Evolutionary conservation across 2,797 vertebrate genomes (phyloP), one percentile per base, ranked within the genome.

Genomic region (Euthynnus affinis): DNA sequence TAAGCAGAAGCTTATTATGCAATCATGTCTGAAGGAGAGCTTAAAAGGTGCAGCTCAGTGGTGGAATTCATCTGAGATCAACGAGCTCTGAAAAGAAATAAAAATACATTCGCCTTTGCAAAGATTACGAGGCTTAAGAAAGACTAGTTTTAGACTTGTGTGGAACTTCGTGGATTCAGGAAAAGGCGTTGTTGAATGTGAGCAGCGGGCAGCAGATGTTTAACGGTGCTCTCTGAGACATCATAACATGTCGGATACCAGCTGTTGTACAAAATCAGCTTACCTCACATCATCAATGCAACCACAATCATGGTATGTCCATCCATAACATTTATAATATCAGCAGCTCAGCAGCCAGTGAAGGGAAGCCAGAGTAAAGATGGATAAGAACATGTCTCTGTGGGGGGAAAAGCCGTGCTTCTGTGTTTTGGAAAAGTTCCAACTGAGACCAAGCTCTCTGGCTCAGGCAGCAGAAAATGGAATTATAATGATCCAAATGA

Each of bases 401-500:
- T 22, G 13, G 27, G 27, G 14, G 14, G 14, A 15, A 60, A 23
- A 18, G 3, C 5, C 4, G 20, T 3, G 6, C 29, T 9, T 14
- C 22, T 42, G 15, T 4, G 3, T 56, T n/a, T 9, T 56, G 34
- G 22, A 27, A 57, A n/a, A 5, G 10, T 44, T 57, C 40, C 18
- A 22, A 34, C 22, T 25, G 64, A 6, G 17, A n/a, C 15, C 13
- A 18, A 57, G 22, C 9, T 37, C 25, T 65, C 37, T 37, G 29
- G 48, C 32, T 66, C 29, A 17, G 29, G 44, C 9, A 5, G 62
- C 27, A 34, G 29, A n/a, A 51, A 32, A 51, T 25, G 32, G 32
- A 53, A 66, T 52, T 25, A 65, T 7, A 22, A 32, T 52, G 48
- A 66, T 66, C 63, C 49, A 25, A 25, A 66, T 37, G 32, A 66